These are phyloP conservation scores for Chunga burmeisteri DNA, from an alignment of 2,113 vertebrate genomes.

Conservation along the genomic window DNA sequence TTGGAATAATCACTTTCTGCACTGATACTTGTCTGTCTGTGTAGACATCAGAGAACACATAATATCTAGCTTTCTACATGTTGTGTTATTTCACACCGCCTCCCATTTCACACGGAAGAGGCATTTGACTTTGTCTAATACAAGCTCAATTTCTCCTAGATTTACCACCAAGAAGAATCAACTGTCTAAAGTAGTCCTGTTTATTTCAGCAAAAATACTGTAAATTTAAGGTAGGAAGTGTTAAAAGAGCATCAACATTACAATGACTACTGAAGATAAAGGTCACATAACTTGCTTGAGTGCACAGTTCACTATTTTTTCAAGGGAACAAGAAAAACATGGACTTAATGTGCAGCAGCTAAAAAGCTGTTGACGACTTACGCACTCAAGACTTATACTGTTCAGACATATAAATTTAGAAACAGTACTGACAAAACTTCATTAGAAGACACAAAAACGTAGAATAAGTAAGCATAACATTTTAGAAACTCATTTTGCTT, in stretches of 20 bases:
- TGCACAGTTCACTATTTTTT: background rate
- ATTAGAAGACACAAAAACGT: background rate
- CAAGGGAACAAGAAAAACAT: background rate
- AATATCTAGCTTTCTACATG: slow-evolving; percentile 44
- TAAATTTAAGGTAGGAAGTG: background rate
- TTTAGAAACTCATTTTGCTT: background rate
- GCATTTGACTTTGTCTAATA: slow-evolving; percentile 60
- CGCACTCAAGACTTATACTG: background rate
- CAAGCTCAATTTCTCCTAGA: background rate
- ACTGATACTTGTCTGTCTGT: slow-evolving; percentile 52
- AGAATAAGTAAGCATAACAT: background rate
- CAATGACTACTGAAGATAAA: background rate
- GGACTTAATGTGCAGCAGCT: background rate
- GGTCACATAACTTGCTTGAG: background rate
- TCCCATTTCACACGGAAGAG: slow-evolving; percentile 43
- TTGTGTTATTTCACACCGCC: slow-evolving; percentile 62
- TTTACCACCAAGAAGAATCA: slow-evolving; percentile 19
- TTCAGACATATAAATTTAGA: background rate
- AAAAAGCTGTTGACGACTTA: background rate
- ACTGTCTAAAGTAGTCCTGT: background rate
- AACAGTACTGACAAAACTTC: background rate
- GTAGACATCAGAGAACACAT: slow-evolving; percentile 63
- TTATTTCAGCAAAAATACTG: background rate
- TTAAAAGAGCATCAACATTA: background rate
- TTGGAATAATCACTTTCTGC: slow-evolving; percentile 64